These are phyloP conservation scores for Takifugu rubripes DNA, from an alignment of 2,797 vertebrate genomes.

Conservation along the genomic window DNA sequence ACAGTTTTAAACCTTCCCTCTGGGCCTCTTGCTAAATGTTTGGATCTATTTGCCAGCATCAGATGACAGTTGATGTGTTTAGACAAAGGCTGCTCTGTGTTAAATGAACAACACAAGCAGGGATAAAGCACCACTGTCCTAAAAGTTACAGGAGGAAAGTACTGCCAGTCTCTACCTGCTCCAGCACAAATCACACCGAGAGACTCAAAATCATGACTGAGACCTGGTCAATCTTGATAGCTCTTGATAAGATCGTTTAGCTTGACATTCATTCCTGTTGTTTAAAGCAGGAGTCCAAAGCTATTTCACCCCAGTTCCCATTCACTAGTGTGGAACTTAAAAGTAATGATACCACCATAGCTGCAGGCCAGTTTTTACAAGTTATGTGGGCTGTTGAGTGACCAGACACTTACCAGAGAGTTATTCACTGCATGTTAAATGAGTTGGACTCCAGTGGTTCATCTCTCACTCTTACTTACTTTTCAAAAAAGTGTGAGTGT, in stretches of 20 bases:
- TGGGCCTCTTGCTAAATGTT: background rate
- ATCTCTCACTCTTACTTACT: slow-evolving; percentile 24
- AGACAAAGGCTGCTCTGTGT: background rate
- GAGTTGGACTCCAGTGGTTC: slow-evolving; percentile 32
- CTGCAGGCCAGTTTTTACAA: background rate
- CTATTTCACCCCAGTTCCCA: too few species aligned
- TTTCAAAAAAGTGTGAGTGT: slow-evolving; percentile 43
- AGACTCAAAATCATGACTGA: too few species aligned
- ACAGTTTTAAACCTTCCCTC: background rate
- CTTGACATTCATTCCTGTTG: too few species aligned
- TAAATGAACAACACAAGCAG: background rate
- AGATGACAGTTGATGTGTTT: background rate
- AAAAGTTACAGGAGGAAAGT: too few species aligned
- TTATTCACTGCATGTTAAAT: slow-evolving; percentile 20
- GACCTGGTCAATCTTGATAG: too few species aligned
- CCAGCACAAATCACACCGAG: too few species aligned
- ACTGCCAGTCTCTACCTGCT: too few species aligned
- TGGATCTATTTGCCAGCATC: background rate
- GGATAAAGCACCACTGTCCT: background rate
- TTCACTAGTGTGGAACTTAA: too few species aligned
- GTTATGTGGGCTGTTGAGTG: slow-evolving; percentile 2
- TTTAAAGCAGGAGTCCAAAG: too few species aligned
- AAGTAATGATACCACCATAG: too few species aligned
- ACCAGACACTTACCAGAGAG: slow-evolving; percentile 16
- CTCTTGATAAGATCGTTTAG: too few species aligned